Evolutionary conservation across 2,797 vertebrate species (phyloP).

Genomic region (Anolis apletophallus): DNA sequence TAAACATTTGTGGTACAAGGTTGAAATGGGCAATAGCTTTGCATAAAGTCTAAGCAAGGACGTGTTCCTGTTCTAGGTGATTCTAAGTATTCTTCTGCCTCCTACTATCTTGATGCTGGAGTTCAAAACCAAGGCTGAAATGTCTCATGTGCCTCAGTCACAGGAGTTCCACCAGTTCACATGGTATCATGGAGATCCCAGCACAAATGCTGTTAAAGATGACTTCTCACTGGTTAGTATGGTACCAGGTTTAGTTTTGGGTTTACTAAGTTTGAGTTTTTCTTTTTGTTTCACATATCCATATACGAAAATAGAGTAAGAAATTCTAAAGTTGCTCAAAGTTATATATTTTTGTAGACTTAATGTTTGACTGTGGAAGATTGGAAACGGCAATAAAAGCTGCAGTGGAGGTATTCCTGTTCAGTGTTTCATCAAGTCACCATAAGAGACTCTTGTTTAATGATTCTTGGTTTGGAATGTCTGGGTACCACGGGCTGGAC

Average conservation of each 20-base stretch:
- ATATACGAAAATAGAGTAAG: not conserved
- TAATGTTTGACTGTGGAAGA: not conserved
- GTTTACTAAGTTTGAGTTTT: not conserved
- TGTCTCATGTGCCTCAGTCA: slow-evolving; percentile 95
- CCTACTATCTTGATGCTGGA: slow-evolving; percentile 92
- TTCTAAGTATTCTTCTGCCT: slow-evolving; percentile 92
- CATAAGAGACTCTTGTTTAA: too few species aligned
- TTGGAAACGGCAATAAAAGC: not conserved
- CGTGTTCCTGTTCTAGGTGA: slow-evolving; percentile 80
- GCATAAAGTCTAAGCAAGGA: not conserved
- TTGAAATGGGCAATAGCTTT: too few species aligned
- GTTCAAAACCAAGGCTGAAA: slow-evolving; percentile 97
- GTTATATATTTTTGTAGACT: not conserved
- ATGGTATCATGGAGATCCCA: slow-evolving; percentile 73
- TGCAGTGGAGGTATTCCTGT: not conserved
- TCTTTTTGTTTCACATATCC: not conserved
- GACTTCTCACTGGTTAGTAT: slow-evolving; percentile 70
- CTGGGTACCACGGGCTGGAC: too few species aligned
- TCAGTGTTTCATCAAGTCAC: not conserved
- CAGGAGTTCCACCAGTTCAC: slow-evolving; percentile 89
- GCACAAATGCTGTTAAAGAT: slow-evolving; percentile 62
- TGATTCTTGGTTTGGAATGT: too few species aligned
- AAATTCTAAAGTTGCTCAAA: not conserved
- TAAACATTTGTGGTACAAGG: not conserved
- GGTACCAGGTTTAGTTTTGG: not conserved